A percentile compares a stretch with the other conserved stretches of the same genome.
Conservation (phyloP, 2,113 vertebrate genomes). For the Theristicus caerulescens region DNA sequence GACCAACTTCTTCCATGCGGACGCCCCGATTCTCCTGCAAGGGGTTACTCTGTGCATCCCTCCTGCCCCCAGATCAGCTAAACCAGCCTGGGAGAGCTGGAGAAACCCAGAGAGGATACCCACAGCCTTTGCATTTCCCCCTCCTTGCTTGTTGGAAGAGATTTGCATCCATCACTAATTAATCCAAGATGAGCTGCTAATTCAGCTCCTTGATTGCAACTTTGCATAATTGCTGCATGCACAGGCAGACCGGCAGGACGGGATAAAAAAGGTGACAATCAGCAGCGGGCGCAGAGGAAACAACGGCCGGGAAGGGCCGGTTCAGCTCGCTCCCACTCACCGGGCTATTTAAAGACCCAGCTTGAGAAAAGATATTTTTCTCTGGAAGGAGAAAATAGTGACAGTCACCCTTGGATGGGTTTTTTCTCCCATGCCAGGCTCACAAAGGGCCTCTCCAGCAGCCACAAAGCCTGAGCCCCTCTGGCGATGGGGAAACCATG, state of each 20-base stretch:
- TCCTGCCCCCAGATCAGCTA: neutral
- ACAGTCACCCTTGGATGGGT: too few relatives aligned
- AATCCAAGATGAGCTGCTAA: slow-evolving; percentile 60
- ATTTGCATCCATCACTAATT: slow-evolving; percentile 65
- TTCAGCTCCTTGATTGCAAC: slow-evolving; percentile 66
- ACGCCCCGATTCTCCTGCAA: neutral
- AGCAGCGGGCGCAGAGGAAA: neutral
- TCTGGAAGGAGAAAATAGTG: neutral
- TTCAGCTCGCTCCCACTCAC: neutral
- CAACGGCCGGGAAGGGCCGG: neutral
- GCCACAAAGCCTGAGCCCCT: neutral
- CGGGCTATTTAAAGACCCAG: neutral
- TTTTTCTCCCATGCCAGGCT: rapidly evolving
- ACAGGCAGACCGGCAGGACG: neutral
- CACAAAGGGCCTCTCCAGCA: neutral
- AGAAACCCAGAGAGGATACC: neutral
- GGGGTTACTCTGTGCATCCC: neutral
- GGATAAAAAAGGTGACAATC: slow-evolving; percentile 25
- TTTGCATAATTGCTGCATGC: slow-evolving; percentile 53
- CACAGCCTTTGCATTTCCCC: neutral
- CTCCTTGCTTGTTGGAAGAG: neutral
- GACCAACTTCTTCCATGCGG: neutral
- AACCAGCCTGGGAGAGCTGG: neutral
- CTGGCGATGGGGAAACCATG: rapidly evolving
- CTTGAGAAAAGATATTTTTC: neutral